Evolutionary conservation across 2,113 vertebrate genomes (phyloP), one percentile per base, ranked within the genome.

Genomic region (Eurypyga helias): DNA sequence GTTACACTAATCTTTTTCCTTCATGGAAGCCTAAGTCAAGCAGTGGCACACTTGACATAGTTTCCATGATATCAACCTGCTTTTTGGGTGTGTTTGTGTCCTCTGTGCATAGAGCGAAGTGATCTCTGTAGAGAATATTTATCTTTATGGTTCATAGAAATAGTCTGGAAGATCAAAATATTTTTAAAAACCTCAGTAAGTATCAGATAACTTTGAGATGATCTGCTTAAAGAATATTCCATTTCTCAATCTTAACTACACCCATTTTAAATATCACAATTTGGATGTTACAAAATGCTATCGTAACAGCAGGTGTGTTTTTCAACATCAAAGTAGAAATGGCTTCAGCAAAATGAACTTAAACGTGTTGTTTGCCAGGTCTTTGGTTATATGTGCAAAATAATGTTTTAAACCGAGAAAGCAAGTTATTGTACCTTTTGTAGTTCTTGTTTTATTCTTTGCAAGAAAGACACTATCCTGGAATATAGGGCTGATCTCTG

Each of bases 121-220:
- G 28, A 81, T 92, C 67, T 86, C 80, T 82, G 83, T 46, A 57
- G 95, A 97, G 60, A 90, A 10, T 93, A 84, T 95, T 95, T 96
- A 64, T 81, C 52, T 86, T 90, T 79, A 61, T 5, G 11, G 86
- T 80, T 95, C 83, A 76, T 94, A 82, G 95, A 96, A 96, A 97
- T 91, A 97, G 52, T 49, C 72, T 75, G 45, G 45, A 82, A 89
- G 80, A 95, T 67, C 18, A 87, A 95, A 97, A 95, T 97, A 96
- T 96, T 97, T 96, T 96, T 89, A 92, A 69, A 73, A 75, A 79
- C 76, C 60, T 90, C 57, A 43, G 36, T 72, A 75, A 82, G 95
- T 79, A 62, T 95, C 92, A 54, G 65, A 54, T 97, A 69, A 79
- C 94, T 85, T 96, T 79, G 81, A 72, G 81, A 92, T 55, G 41